Percentiles rank a stretch among this genome's conserved stretches.
Conservation (phyloP, 35 echinoderm and acorn worm species). For the Apostichopus parvimensis region DNA sequence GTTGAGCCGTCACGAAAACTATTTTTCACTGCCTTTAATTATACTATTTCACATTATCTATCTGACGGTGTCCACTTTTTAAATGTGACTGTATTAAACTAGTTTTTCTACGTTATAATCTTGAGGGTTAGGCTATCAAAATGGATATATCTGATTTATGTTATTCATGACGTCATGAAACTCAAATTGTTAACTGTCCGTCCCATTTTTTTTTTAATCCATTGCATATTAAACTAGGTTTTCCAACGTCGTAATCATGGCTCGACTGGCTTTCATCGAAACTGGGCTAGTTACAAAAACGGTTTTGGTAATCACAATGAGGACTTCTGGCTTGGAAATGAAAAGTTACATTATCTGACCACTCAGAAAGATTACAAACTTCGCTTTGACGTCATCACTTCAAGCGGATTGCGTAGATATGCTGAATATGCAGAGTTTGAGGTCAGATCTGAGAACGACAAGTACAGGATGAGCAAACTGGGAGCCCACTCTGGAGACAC, state of each 20-base stretch:
- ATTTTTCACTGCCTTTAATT: too few species aligned
- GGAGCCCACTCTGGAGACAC: neutral
- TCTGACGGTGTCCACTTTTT: too few species aligned
- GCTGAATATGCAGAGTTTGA: neutral
- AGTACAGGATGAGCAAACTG: neutral
- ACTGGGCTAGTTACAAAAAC: constrained; percentile 5
- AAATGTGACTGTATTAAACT: too few species aligned
- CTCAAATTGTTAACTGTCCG: neutral
- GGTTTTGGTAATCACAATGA: constrained; percentile 21
- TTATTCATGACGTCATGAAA: neutral
- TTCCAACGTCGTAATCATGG: constrained; percentile 17
- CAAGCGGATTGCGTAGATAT: neutral
- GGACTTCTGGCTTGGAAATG: constrained; percentile 20
- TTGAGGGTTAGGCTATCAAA: neutral
- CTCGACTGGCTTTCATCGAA: neutral
- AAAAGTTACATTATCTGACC: neutral
- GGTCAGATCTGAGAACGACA: neutral
- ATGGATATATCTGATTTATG: neutral
- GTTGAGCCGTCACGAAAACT: too few species aligned
- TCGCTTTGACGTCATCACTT: neutral
- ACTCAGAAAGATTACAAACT: neutral
- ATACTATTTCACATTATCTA: too few species aligned
- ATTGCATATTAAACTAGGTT: neutral
- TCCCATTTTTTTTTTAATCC: too few species aligned
- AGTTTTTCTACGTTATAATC: neutral